These are phyloP conservation scores for Melierax canorus DNA, from an alignment of 2,113 vertebrate species.

Conservation along the genomic window DNA sequence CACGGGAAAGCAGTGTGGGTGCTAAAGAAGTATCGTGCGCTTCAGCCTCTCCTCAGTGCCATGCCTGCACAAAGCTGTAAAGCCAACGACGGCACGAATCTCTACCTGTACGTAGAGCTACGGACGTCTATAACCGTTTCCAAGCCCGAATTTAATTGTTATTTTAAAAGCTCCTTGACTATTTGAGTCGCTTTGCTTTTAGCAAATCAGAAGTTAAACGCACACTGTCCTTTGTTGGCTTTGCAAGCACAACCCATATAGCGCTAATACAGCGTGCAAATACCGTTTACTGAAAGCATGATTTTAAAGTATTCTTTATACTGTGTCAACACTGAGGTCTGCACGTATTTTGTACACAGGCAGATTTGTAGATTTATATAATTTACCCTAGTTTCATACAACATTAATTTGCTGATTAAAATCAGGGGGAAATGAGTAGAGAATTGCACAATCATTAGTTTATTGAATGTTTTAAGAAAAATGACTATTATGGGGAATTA, in stretches of 20 bases:
- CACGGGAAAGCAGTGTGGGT: rapidly evolving
- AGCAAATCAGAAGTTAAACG: background rate
- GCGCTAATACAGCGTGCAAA: background rate
- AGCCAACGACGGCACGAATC: background rate
- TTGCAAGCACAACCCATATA: background rate
- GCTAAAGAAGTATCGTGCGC: background rate
- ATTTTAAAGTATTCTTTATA: background rate
- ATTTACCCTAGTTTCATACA: background rate
- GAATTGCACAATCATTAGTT: background rate
- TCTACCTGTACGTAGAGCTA: background rate
- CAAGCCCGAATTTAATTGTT: background rate
- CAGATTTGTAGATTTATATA: background rate
- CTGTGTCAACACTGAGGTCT: background rate
- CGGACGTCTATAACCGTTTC: background rate
- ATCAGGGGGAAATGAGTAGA: background rate
- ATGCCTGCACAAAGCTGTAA: background rate
- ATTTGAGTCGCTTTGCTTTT: background rate
- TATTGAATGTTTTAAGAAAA: background rate
- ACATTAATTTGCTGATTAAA: background rate
- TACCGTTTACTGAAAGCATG: background rate
- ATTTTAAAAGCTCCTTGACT: background rate
- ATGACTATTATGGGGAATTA: background rate
- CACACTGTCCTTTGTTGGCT: background rate
- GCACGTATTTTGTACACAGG: background rate
- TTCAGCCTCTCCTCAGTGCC: background rate